Conservation (phyloP, 2,113 vertebrate species). For the Nyctereutes procyonoides region DNA sequence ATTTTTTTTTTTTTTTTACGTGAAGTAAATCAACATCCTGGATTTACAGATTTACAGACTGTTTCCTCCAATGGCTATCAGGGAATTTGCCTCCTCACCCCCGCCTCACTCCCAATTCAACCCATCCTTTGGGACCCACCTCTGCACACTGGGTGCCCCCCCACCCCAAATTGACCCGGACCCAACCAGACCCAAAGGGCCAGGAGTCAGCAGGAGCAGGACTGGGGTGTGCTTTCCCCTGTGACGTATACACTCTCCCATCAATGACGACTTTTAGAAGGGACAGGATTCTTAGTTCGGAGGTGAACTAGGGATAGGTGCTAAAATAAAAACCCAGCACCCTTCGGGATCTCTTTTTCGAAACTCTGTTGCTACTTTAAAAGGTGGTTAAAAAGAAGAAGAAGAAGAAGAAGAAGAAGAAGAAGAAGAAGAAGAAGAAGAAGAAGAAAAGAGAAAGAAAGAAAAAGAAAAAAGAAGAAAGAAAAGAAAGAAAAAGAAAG, state of each 20-base stretch:
- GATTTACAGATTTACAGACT: background rate
- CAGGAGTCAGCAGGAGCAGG: too few species aligned
- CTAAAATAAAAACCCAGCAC: background rate
- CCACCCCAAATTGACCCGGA: background rate
- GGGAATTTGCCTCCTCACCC: background rate
- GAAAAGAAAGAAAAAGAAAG: too few species aligned
- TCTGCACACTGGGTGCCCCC: background rate
- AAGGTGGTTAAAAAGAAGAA: background rate
- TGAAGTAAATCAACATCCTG: background rate
- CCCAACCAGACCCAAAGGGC: background rate
- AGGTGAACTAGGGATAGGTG: background rate
- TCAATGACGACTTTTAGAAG: background rate
- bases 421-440: too few species aligned
- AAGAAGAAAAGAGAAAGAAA: too few species aligned
- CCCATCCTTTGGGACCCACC: background rate
- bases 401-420: too few species aligned
- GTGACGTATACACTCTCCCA: background rate
- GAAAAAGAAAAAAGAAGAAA: too few species aligned
- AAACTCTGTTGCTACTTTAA: conserved; percentile 12
- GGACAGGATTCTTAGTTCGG: background rate
- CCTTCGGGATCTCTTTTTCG: background rate
- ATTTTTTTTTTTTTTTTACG: background rate
- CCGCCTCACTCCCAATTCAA: background rate
- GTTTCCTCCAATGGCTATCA: background rate
- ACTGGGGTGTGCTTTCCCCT: background rate